Percentiles rank a stretch among this genome's conserved stretches.
Conservation (phyloP, 2,113 vertebrate species). For the Haplotaxodon microlepis region DNA sequence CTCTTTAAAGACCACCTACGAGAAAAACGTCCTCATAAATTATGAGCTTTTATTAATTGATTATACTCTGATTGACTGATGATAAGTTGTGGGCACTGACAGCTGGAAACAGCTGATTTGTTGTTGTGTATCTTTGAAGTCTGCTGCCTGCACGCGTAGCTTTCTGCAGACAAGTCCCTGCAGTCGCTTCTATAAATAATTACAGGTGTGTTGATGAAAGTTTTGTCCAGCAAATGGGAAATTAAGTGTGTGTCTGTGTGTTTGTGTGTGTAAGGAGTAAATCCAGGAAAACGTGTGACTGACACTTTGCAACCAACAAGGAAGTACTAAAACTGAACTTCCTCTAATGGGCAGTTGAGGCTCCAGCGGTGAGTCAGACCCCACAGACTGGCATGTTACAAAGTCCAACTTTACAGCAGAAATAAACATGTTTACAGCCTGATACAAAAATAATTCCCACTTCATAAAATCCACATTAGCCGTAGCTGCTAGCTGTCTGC, state of each 20-base stretch:
- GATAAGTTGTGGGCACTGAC: not conserved
- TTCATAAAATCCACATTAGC: not conserved
- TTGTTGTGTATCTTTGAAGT: not conserved
- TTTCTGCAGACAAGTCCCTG: not conserved
- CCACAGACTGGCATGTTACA: not conserved
- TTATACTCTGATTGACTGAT: not conserved
- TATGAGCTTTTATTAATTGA: not conserved
- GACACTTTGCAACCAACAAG: not conserved
- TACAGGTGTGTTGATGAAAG: not conserved
- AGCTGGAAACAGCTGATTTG: not conserved
- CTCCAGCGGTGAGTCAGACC: not conserved
- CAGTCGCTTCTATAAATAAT: not conserved
- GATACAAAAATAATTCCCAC: not conserved
- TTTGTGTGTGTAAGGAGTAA: not conserved
- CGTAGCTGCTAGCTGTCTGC: not conserved
- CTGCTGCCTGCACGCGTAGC: not conserved
- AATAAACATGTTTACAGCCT: not conserved
- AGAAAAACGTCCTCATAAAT: not conserved
- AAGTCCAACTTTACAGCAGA: not conserved
- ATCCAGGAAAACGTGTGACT: not conserved
- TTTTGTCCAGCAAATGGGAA: not conserved
- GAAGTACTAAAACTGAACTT: not conserved
- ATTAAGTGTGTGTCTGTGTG: not conserved
- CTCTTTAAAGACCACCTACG: rapidly evolving
- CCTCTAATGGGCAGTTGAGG: not conserved